Evolutionary conservation across 2,888 invertebrate species (phyloP).

Genomic region (Elegia similella): DNA sequence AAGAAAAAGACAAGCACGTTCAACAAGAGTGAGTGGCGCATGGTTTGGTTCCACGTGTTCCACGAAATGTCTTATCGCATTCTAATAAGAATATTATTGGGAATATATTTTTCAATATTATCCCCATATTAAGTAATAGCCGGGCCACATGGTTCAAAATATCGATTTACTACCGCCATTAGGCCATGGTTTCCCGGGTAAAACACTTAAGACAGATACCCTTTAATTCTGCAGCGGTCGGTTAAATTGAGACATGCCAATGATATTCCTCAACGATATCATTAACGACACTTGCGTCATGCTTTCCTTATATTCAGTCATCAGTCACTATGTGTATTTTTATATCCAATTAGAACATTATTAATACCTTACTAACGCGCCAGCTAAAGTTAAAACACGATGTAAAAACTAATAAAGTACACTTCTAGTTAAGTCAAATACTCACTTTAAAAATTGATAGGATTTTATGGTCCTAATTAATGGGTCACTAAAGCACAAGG

Average conservation of each 20-base stretch:
- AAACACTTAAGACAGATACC: constrained; percentile 21
- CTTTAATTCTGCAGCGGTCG: neutral
- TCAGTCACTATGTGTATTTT: constrained; percentile 22
- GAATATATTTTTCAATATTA: constrained; percentile 10
- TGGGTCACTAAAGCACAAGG: constrained; percentile 37
- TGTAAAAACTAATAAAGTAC: neutral
- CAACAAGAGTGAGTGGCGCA: neutral
- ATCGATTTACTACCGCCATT: constrained; percentile 66
- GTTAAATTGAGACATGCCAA: neutral
- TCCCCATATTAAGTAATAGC: neutral
- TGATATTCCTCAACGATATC: constrained; percentile 2
- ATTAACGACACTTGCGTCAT: constrained; percentile 27
- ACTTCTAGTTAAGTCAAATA: constrained; percentile 25
- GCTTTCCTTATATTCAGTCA: constrained; percentile 18
- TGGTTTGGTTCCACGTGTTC: neutral
- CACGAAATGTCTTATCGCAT: neutral
- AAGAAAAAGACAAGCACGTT: constrained; percentile 35
- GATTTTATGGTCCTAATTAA: constrained; percentile 67
- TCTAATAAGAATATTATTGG: constrained; percentile 8
- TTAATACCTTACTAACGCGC: neutral
- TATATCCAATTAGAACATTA: constrained; percentile 14
- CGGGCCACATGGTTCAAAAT: constrained; percentile 47
- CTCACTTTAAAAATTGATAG: constrained; percentile 69
- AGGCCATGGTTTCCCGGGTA: constrained; percentile 42
- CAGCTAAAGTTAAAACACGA: neutral